Base-by-base conservation (phyloP, 2,888 invertebrate genomes). In the Tetrapedia diversipes region DNA sequence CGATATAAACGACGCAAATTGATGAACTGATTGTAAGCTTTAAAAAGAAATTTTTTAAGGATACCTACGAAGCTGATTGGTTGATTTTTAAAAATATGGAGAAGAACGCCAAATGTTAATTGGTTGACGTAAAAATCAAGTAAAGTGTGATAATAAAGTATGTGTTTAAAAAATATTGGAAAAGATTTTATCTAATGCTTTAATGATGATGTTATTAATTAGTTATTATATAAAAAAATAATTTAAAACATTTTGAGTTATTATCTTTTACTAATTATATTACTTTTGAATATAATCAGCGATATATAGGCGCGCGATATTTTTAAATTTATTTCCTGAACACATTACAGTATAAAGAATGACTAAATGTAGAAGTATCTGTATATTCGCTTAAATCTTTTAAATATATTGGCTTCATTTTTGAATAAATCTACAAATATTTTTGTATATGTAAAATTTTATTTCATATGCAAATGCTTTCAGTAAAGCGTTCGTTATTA, bases 71-170 rank as follows among this genome's bases (percentile, higher is more conserved):
- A 10, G 27, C 29, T 41, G n/a, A 43, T 43, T 59, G 43, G 57
- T 43, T 29, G n/a, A 59, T 6, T 29, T 59, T 19, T 2, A 43
- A 57, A 41, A 59, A 16, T 59, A n/a, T 11, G 22, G n/a, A n/a
- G 1, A 2, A 19, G 14, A 56, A 56, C 47, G 14, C 27, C 19
- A 19, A 7, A 27, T 27, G 11, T 10, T 4, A 22, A 67, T 67
- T 60, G 39, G 60, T 14, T 16, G 2, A 0, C 4, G 8, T 22
- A 37, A 2, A 11, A 29, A 29, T 29, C 4, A 49, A 47, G 24
- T 61, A n/a, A 49, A 27, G n/a, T 29, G n/a, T 11, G 19, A 29
- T 19, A 19, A 19, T n/a, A 4, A 11, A 14, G 27, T 29, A 39
- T 4, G 4, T 45, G 14, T 7, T 39, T 59, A n/a, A n/a, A 59